Evolutionary conservation across 2,888 invertebrate species (phyloP), one percentile per base, ranked within the genome.

Genomic region (Iselma pallidipennis): DNA sequence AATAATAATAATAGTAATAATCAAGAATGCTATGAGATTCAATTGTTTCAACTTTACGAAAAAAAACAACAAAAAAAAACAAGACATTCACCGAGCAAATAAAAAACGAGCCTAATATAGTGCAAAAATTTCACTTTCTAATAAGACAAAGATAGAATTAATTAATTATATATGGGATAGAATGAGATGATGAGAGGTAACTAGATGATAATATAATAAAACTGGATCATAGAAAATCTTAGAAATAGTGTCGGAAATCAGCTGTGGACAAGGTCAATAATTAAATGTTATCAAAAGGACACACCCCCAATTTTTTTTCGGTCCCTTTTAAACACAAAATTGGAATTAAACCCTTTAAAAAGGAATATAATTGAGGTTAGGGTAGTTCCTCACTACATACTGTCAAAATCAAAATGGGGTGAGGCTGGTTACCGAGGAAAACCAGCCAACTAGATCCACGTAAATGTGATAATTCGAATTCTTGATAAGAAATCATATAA

Each of bases 261-360:
- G 61, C 61, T 61, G 61, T 49, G 54, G 54, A 54, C 61, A 61
- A 61, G 61, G 61, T 57, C 53, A 48, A 21, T n/a, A 55, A 29
- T 3, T 29, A 29, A 42, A 42, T 19, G 5, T 4, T 33, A 33
- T n/a, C 16, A 37, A 16, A 37, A 16, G 16, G 7, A 14, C 14
- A 37, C 37, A 37, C 37, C 14, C 7, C 6, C 14, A 37, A 37
- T 37, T 37, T n/a, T n/a, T n/a, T n/a, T n/a, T n/a, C n/a, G n/a
- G n/a, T n/a, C n/a, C n/a, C n/a, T n/a, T n/a, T n/a, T n/a, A n/a
- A n/a, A n/a, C n/a, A n/a, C n/a, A n/a, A n/a, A 37, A 37, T 16
- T 37, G 1, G 1, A 37, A 16, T 37, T 37, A 37, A 37, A 16
- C 16, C 16, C 5, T 37, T 10, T 14, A 14, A 37, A 9, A 19